These are phyloP conservation scores for Tympanuchus pallidicinctus DNA, from an alignment of 2,113 vertebrate species.

Conservation along the genomic window DNA sequence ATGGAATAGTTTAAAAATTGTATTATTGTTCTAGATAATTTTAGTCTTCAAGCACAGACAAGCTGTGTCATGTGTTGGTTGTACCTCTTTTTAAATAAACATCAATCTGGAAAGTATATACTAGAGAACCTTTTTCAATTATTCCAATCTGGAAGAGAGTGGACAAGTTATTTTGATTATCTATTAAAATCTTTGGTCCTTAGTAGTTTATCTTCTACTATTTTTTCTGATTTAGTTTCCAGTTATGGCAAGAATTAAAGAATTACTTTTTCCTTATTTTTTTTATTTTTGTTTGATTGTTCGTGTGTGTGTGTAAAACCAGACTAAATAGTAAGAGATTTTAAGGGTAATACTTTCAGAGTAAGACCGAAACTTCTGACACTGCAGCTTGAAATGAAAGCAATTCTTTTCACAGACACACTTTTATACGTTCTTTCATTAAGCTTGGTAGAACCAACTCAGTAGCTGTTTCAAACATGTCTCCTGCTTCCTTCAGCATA, in stretches of 20 bases:
- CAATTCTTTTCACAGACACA: not conserved
- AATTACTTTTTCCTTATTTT: rapidly evolving
- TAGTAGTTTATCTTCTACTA: not conserved
- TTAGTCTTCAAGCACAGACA: not conserved
- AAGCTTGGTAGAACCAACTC: not conserved
- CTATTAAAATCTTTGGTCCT: not conserved
- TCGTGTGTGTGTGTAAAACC: not conserved
- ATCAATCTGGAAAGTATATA: not conserved
- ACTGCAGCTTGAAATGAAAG: not conserved
- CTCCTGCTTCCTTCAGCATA: not conserved
- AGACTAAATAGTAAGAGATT: not conserved
- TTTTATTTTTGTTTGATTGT: not conserved
- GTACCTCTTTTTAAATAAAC: not conserved
- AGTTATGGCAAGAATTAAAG: not conserved
- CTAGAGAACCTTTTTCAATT: not conserved
- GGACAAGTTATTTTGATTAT: not conserved
- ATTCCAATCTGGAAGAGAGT: not conserved
- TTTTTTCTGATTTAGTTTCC: not conserved
- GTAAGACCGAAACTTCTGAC: not conserved
- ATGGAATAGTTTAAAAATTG: not conserved
- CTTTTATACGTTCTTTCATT: not conserved
- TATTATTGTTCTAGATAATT: not conserved
- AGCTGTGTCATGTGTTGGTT: not conserved
- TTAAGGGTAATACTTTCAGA: not conserved
- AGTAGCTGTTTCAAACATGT: not conserved